Evolutionary conservation across 2,888 invertebrate species (phyloP), one percentile per base, ranked within the genome.

Genomic region (Sabatieria punctata): DNA sequence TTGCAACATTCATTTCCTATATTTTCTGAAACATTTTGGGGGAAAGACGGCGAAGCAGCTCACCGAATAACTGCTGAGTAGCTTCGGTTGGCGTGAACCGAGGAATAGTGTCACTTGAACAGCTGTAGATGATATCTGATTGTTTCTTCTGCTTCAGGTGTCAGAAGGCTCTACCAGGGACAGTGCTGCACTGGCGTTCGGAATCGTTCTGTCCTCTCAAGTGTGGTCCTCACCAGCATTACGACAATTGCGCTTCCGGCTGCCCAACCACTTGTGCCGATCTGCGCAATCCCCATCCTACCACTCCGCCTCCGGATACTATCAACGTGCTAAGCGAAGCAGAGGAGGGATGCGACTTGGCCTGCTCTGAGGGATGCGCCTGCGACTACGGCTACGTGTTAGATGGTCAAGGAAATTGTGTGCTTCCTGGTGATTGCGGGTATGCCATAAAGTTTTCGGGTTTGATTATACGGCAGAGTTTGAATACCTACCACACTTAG

Each of bases 371-470:
- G 47, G 62, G 63, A 4, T 64, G 64, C 49, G 51, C 52, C 38
- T 64, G 64, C 49, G 57, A 59, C 41, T 45, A 52, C 3, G 63
- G 63, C 25, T 61, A 53, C 48, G 56, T 61, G 1, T 46, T 51
- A 4, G 53, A 51, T 46, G 53, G 49, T 2, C 37, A 40, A n/a
- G n/a, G n/a, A 8, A 35, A 44, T 22, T 58, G 58, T 47, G 54
- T 58, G 6, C 24, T 19, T n/a, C 38, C 46, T 22, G 48, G 47
- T 13, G 44, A 55, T 13, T 58, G 58, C 53, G 57, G 57, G n/a
- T n/a, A n/a, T n/a, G n/a, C n/a, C n/a, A n/a, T n/a, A n/a, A n/a
- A n/a, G n/a, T n/a, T n/a, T n/a, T n/a, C n/a, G n/a, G n/a, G n/a
- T n/a, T n/a, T n/a, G n/a, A n/a, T n/a, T n/a, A n/a, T n/a, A n/a